Conservation (phyloP, 2,797 vertebrate genomes). For the Tragelaphus oryx region DNA sequence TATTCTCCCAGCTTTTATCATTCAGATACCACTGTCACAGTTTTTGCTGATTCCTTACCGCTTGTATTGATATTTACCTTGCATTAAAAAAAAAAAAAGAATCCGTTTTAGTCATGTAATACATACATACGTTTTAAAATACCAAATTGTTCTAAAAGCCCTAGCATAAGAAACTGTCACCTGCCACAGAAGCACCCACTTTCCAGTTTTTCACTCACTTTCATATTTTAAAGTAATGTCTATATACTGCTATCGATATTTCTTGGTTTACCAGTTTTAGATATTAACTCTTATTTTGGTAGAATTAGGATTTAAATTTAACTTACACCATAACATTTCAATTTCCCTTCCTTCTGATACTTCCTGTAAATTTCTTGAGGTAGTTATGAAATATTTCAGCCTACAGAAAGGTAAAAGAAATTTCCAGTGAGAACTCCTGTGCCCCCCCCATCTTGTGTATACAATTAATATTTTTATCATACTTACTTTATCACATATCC, state of each 20-base stretch:
- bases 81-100: not conserved
- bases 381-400: not conserved
- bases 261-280: not conserved
- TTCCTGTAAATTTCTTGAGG: not conserved
- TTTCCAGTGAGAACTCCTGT: not conserved
- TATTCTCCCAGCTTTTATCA: not conserved
- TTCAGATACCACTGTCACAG: not conserved
- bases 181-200: not conserved
- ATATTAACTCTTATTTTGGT: not conserved
- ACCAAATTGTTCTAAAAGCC: not conserved
- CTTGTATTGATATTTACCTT: not conserved
- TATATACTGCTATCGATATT: not conserved
- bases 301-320: not conserved
- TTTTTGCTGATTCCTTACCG: not conserved
- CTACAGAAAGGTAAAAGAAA: not conserved
- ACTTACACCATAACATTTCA: not conserved
- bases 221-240: slow-evolving; percentile 2
- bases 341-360: not conserved
- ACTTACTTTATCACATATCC: not conserved
- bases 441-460: not conserved
- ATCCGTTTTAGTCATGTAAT: slow-evolving; percentile 4
- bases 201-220: slow-evolving; percentile 1
- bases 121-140: not conserved
- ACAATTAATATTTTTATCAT: slow-evolving; percentile 1
- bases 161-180: not conserved